phyloP scores from a whole-genome alignment of 2,888 invertebrate species.

The Chaetogeoica ovagalla region DNA sequence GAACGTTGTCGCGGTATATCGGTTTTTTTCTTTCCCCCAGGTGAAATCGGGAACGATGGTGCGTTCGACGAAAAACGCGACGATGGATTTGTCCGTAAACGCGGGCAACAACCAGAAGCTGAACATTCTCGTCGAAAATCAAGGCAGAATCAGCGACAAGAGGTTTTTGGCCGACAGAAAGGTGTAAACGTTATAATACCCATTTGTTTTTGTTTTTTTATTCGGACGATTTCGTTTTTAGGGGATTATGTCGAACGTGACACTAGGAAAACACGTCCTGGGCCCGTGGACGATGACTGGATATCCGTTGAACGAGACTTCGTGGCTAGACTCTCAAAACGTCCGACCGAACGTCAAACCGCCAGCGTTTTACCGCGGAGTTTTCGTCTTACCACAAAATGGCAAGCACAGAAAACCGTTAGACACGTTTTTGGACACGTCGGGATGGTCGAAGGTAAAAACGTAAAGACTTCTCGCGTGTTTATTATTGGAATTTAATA shows the following conservation, averaged over 20 bases:
- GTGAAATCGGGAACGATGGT: conserved; percentile 26
- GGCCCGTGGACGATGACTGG: conserved; percentile 70
- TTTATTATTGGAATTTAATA: no score
- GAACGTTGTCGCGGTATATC: no score
- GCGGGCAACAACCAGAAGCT: conserved; percentile 56
- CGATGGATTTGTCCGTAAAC: conserved; percentile 10
- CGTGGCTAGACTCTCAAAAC: conserved; percentile 23
- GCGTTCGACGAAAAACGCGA: neutral
- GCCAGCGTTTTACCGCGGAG: conserved; percentile 55
- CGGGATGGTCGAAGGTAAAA: conserved; percentile 57
- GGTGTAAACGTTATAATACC: conserved; percentile 56
- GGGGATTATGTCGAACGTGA: conserved; percentile 67
- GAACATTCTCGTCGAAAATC: conserved; percentile 71
- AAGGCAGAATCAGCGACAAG: conserved; percentile 78
- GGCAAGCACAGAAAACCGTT: conserved; percentile 40
- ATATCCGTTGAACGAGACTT: conserved; percentile 60
- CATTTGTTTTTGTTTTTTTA: no score
- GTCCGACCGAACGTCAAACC: conserved; percentile 6
- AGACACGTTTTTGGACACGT: conserved; percentile 57
- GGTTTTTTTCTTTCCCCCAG: neutral
- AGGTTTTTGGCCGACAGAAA: conserved; percentile 60
- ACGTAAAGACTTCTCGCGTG: no score
- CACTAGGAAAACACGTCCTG: conserved; percentile 63
- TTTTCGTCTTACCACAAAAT: conserved; percentile 54
- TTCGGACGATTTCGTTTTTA: conserved; percentile 58